Evolutionary conservation across 2,113 vertebrate genomes (phyloP), one percentile per base, ranked within the genome.

Genomic region (Crotalus tigris): DNA sequence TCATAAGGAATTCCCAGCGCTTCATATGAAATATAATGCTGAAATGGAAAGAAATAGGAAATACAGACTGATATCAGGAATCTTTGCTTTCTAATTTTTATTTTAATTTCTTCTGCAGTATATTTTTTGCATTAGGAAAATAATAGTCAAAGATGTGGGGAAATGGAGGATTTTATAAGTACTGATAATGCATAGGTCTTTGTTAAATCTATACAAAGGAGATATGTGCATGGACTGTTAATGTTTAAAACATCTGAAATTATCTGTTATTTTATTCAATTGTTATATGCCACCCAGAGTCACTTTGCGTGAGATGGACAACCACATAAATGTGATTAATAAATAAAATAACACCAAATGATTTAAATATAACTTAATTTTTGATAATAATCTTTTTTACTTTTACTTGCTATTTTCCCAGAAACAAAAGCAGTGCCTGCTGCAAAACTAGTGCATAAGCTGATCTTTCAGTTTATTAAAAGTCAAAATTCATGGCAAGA

Each of bases 381-480:
- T 19, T 23, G 12, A 44, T 24, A 24, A 13, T 8, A 3, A 9
- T 1, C n/a, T 88, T 53, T 87, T 17, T 11, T 55, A 19, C n/a
- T 33, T 85, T 86, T 86, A 26, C 85, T 53, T 85, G 17, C 0
- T 93, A 39, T 55, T 51, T 58, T 95, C 94, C 54, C 94, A 98
- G 98, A 98, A 90, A 95, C 97, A 93, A 93, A 96, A 93, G 98
- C 98, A 91, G 97, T 97, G 26, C 92, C 97, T 15, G 97, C 98
- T 51, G 97, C 98, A 0, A 8, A 96, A 95, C 96, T 98, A 93
- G 98, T 98, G 85, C 97, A 97, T 59, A 97, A 95, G 33, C 97
- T 98, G 85, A 97, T 98, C 94, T 97, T 98, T 87, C 97, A 97
- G 87, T 98, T 97, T 4, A 95, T 98, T 92, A 92, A 96, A 5